phyloP scores from a whole-genome alignment of 2,888 invertebrate genomes.

The Caenorhabditis panamensis region DNA sequence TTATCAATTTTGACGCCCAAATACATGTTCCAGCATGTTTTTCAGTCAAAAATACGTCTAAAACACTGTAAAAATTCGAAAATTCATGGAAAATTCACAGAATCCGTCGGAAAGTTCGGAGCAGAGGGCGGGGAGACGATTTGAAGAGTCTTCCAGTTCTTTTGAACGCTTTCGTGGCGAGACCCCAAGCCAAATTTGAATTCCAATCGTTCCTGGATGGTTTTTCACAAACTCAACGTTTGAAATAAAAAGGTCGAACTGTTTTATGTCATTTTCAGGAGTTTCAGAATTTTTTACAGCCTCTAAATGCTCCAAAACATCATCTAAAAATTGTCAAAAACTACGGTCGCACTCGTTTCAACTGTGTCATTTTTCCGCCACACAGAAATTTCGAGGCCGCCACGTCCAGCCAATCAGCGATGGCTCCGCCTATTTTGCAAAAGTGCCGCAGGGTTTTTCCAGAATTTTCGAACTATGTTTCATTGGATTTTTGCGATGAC shows the following conservation, averaged over 20 bases:
- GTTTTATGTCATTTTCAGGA: neutral
- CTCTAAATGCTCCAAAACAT: neutral
- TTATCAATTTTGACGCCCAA: neutral
- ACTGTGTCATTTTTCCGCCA: slow-evolving; percentile 43
- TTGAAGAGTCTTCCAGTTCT: slow-evolving; percentile 46
- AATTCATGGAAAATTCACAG: slow-evolving; percentile 3
- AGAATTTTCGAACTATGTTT: too few relatives aligned
- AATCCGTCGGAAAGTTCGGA: slow-evolving; percentile 2
- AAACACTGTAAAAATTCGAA: neutral
- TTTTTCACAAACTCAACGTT: neutral
- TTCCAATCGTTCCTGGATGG: neutral
- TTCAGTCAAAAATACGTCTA: neutral
- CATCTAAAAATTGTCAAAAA: neutral
- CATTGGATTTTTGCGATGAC: too few relatives aligned
- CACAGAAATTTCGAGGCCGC: too few relatives aligned
- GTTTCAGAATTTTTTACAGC: neutral
- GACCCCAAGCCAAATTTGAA: slow-evolving; percentile 22
- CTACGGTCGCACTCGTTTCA: slow-evolving; percentile 57
- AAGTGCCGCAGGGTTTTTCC: too few relatives aligned
- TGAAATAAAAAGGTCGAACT: neutral
- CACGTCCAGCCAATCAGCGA: too few relatives aligned
- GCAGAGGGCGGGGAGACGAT: slow-evolving; percentile 9
- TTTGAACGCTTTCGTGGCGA: slow-evolving; percentile 49
- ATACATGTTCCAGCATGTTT: neutral
- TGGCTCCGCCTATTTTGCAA: too few relatives aligned